These are phyloP conservation scores for Puffinus mauretanicus DNA, from an alignment of 2,113 vertebrate genomes.

Conservation along the genomic window DNA sequence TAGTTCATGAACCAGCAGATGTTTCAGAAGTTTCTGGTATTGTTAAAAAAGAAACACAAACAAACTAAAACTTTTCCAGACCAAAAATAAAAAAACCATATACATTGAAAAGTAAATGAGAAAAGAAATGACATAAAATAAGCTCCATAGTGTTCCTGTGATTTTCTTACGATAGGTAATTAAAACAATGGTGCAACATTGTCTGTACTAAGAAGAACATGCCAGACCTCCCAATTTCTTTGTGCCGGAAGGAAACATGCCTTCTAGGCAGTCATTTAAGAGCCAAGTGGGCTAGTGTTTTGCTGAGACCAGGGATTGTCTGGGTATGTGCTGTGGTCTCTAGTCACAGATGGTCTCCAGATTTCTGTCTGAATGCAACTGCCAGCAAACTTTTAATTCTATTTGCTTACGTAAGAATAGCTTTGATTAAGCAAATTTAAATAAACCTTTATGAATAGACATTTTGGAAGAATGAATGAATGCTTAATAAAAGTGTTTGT, in stretches of 20 bases:
- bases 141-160: accelerated
- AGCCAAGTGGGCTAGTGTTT: not conserved
- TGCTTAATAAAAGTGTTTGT: not conserved
- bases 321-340: not conserved
- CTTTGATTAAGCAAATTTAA: not conserved
- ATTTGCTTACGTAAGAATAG: not conserved
- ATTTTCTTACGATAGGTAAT: not conserved
- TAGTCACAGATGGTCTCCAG: constrained; percentile 38
- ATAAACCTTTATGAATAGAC: not conserved
- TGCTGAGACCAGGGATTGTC: not conserved
- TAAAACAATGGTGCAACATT: not conserved
- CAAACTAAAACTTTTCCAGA: not conserved
- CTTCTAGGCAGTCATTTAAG: not conserved
- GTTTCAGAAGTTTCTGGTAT: not conserved
- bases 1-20: not conserved
- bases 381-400: not conserved
- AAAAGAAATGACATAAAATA: not conserved
- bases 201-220: not conserved
- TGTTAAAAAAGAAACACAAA: not conserved
- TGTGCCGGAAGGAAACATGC: not conserved
- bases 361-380: not conserved
- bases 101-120: not conserved
- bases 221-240: not conserved
- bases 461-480: not conserved
- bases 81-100: not conserved